Percentiles rank a stretch among this genome's conserved stretches.
Evolutionary conservation across 2,888 invertebrate species (phyloP).

Genomic region (Carpatolechia fugitivella): DNA sequence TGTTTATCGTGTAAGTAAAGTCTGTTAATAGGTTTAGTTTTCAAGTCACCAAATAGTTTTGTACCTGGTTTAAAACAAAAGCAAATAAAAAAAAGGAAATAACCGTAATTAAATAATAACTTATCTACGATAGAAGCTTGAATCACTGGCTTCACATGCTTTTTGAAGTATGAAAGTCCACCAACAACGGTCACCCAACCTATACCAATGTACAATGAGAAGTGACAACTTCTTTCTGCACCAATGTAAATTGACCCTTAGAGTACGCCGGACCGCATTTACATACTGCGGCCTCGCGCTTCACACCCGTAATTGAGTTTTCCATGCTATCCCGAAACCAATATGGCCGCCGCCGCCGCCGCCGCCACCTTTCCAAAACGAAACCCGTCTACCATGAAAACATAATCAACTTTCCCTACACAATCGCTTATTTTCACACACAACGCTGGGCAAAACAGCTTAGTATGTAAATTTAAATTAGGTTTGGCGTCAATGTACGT

Average conservation of each 20-base stretch:
- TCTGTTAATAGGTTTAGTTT: too few species aligned
- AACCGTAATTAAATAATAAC: too few species aligned
- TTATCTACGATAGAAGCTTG: too few species aligned
- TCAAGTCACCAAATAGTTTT: too few species aligned
- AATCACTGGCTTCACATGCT: too few species aligned
- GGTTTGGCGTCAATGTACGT: conserved; percentile 25
- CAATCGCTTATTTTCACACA: conserved; percentile 30
- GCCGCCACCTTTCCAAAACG: conserved; percentile 24
- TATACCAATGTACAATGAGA: too few species aligned
- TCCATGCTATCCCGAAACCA: conserved; percentile 42
- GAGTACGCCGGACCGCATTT: conserved; percentile 37
- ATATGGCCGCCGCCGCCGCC: conserved; percentile 42
- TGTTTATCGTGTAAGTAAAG: too few species aligned
- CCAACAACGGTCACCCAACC: too few species aligned
- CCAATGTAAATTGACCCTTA: conserved; percentile 14
- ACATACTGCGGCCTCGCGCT: conserved; percentile 41
- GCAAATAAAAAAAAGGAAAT: too few species aligned
- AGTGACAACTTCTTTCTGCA: conserved; percentile 32
- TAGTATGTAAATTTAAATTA: conserved; percentile 34
- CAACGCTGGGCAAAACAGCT: conserved; percentile 30
- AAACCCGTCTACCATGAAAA: conserved; percentile 15
- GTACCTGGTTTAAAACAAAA: too few species aligned
- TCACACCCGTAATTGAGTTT: conserved; percentile 44
- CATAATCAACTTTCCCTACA: conserved; percentile 24
- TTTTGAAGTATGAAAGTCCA: too few species aligned